Conservation (phyloP, 2,797 vertebrate species). For the Hoplostethus mediterraneus region DNA sequence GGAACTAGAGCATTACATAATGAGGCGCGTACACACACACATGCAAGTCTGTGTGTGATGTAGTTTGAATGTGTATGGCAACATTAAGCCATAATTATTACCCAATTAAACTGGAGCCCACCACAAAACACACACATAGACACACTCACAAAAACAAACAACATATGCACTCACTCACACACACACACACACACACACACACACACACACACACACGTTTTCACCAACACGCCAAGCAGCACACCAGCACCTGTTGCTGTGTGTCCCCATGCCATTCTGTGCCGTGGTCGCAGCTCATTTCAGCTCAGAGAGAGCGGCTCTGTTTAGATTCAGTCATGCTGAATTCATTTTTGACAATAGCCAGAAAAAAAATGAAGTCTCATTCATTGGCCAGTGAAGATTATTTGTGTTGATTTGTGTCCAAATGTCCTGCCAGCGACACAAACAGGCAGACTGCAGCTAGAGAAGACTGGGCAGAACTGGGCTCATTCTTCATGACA, state of each 20-base stretch:
- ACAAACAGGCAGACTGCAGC: too few species aligned
- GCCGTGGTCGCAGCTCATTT: neutral
- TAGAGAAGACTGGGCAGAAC: too few species aligned
- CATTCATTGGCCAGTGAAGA: conserved; percentile 10
- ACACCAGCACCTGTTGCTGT: conserved; percentile 74
- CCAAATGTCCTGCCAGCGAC: conserved; percentile 28
- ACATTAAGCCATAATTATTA: conserved; percentile 47
- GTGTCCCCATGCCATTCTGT: conserved; percentile 28
- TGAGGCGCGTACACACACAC: conserved; percentile 31
- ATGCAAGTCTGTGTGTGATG: conserved; percentile 43
- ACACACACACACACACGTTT: neutral
- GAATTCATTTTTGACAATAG: conserved; percentile 55
- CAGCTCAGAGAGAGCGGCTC: conserved; percentile 47
- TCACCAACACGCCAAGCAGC: neutral
- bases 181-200: neutral
- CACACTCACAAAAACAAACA: neutral
- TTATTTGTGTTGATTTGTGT: conserved; percentile 37
- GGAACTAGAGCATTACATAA: conserved; percentile 39
- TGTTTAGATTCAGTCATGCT: conserved; percentile 54
- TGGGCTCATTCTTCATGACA: too few species aligned
- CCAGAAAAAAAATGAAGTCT: conserved; percentile 2
- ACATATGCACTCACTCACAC: neutral
- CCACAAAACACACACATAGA: neutral
- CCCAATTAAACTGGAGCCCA: conserved; percentile 54
- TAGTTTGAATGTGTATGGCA: conserved; percentile 21